A percentile compares a stretch with the other conserved stretches of the same genome.
Conservation (phyloP, 2,888 invertebrate species). For the Diaphora mendica region DNA sequence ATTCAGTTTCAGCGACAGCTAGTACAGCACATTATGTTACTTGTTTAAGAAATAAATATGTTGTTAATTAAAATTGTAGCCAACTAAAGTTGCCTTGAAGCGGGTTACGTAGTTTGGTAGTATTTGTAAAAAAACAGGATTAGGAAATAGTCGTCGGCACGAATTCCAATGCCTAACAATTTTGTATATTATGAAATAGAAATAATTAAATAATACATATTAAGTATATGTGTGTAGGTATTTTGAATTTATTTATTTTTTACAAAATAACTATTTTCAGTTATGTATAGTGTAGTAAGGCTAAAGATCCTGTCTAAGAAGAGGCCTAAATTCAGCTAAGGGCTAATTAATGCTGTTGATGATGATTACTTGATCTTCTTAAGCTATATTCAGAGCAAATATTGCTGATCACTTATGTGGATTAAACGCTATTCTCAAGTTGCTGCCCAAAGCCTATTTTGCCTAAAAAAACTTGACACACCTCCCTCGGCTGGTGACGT, state of each 20-base stretch:
- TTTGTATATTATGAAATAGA: background rate
- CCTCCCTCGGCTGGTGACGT: slow-evolving; percentile 15
- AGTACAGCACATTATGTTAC: too few species aligned
- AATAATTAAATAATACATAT: background rate
- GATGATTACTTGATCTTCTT: background rate
- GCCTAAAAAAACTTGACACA: slow-evolving; percentile 6
- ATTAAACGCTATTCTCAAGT: too few species aligned
- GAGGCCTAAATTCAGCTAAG: too few species aligned
- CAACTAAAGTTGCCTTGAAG: background rate
- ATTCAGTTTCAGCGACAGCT: too few species aligned
- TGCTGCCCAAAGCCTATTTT: background rate
- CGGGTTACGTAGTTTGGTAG: background rate
- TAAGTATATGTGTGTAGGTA: background rate
- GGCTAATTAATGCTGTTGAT: too few species aligned
- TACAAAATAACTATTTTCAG: too few species aligned
- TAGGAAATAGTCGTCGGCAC: background rate
- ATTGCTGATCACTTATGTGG: background rate
- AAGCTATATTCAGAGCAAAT: background rate
- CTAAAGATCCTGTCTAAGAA: too few species aligned
- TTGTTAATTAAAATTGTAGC: background rate
- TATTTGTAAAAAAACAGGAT: background rate
- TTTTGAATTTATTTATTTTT: too few species aligned
- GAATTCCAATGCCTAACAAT: background rate
- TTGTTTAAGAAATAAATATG: background rate
- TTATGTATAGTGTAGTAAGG: too few species aligned